Percentiles rank a stretch among this genome's conserved stretches.
Evolutionary conservation across 2,797 vertebrate species (phyloP).

Genomic region (Platyrinchus mystaceus): DNA sequence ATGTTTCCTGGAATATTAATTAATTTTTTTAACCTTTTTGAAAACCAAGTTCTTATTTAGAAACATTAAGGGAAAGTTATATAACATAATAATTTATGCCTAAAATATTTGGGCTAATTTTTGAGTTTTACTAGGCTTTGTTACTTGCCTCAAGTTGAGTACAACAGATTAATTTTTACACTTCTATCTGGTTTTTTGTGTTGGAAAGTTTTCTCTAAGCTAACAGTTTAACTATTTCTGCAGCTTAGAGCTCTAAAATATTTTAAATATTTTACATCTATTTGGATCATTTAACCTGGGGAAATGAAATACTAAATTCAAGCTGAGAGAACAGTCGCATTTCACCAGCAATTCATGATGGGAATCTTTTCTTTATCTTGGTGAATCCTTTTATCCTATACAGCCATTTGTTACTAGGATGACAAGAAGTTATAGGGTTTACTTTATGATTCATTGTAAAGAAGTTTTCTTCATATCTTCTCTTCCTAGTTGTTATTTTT

Average conservation of each 20-base stretch:
- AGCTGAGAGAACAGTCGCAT: background rate
- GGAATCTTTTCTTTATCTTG: background rate
- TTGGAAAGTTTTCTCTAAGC: background rate
- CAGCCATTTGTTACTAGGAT: background rate
- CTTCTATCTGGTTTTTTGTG: background rate
- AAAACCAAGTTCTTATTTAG: background rate
- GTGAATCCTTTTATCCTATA: background rate
- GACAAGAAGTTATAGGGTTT: background rate
- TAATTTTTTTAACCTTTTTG: accelerated
- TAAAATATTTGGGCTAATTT: background rate
- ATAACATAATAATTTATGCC: background rate
- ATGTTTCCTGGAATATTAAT: background rate
- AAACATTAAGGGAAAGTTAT: background rate
- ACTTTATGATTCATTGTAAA: background rate
- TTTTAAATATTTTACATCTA: background rate
- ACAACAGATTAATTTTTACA: background rate
- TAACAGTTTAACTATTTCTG: background rate
- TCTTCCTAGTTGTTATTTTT: background rate
- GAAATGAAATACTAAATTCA: background rate
- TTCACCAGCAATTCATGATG: background rate
- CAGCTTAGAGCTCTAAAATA: background rate
- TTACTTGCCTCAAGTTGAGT: background rate
- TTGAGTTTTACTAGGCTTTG: background rate
- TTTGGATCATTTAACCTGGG: background rate
- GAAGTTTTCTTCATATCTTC: background rate